These are phyloP conservation scores for Papilio glaucus DNA, from an alignment of 1,140 invertebrate species.

Conservation along the genomic window DNA sequence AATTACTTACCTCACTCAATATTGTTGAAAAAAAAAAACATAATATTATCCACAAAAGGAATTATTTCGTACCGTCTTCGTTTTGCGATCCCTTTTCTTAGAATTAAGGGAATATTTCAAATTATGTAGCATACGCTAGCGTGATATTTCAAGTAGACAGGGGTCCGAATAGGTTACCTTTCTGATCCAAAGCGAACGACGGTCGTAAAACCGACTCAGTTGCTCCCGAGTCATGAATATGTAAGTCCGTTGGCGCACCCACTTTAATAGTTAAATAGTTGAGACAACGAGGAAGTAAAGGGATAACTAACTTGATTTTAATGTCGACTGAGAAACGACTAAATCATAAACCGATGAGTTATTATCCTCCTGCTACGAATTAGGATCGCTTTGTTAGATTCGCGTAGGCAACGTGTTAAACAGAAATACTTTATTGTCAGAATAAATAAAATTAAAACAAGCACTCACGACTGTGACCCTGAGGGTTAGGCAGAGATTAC, in stretches of 20 bases:
- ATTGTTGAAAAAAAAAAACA: neutral
- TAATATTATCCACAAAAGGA: neutral
- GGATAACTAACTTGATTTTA: conserved; percentile 50
- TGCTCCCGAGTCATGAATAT: conserved; percentile 76
- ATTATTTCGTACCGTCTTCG: conserved; percentile 36
- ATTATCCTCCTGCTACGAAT: neutral
- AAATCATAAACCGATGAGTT: neutral
- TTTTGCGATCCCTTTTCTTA: conserved; percentile 43
- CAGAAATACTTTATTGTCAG: no score
- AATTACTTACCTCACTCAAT: no score
- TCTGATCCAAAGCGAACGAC: conserved; percentile 66
- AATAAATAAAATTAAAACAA: no score
- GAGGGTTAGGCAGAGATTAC: no score
- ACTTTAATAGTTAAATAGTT: conserved; percentile 78
- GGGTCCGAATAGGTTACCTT: conserved; percentile 63
- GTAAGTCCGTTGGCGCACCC: conserved; percentile 64
- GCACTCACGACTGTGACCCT: no score
- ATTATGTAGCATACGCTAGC: conserved; percentile 62
- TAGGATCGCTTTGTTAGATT: neutral
- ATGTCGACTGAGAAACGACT: conserved; percentile 33
- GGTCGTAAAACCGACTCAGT: conserved; percentile 70
- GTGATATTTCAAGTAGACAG: conserved; percentile 63
- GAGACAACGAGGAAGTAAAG: conserved; percentile 52
- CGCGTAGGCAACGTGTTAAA: neutral
- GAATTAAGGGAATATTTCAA: conserved; percentile 55